Percentiles rank a stretch among this genome's conserved stretches.
phyloP scores from a whole-genome alignment of 2,888 invertebrate species.

The Lordiphosa andalusiaca region DNA sequence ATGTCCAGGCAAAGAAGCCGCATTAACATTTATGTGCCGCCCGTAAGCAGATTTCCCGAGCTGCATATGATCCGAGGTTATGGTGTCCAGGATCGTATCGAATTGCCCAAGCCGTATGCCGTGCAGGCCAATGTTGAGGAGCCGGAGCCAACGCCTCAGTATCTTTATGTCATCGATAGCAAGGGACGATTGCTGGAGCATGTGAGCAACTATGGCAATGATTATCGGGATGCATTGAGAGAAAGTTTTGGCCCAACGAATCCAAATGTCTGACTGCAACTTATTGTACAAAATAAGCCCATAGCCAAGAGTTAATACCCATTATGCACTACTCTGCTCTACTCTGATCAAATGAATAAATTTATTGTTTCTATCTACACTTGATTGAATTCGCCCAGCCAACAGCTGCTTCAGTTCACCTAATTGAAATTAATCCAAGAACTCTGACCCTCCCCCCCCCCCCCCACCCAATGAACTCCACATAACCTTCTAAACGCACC shows the following conservation, averaged over 20 bases:
- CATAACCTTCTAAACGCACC: too few relatives aligned
- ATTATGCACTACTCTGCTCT: background rate
- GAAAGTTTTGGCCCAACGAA: slow-evolving; percentile 17
- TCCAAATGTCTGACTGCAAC: background rate
- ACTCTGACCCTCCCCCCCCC: too few relatives aligned
- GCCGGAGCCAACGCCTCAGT: slow-evolving; percentile 30
- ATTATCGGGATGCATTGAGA: slow-evolving; percentile 47
- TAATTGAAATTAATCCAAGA: too few relatives aligned
- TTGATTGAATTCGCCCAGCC: too few relatives aligned
- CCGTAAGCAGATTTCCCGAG: slow-evolving; percentile 40
- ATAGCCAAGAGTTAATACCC: slow-evolving; percentile 1
- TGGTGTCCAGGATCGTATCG: slow-evolving; percentile 9
- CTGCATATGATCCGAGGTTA: slow-evolving; percentile 14
- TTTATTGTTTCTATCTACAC: background rate
- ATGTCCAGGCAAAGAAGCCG: slow-evolving; percentile 31
- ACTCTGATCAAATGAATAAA: slow-evolving; percentile 6
- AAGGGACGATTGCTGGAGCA: slow-evolving; percentile 45
- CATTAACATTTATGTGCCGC: slow-evolving; percentile 42
- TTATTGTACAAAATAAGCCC: too few relatives aligned
- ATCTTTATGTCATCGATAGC: slow-evolving; percentile 37
- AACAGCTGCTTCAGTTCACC: too few relatives aligned
- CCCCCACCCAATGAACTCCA: too few relatives aligned
- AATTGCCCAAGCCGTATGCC: slow-evolving; percentile 5
- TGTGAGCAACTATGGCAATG: slow-evolving; percentile 44
- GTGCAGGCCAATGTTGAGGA: background rate